Percentiles rank a stretch among this genome's conserved stretches.
phyloP scores from a whole-genome alignment of 2,888 invertebrate genomes.

The Cylloceria caligata region DNA sequence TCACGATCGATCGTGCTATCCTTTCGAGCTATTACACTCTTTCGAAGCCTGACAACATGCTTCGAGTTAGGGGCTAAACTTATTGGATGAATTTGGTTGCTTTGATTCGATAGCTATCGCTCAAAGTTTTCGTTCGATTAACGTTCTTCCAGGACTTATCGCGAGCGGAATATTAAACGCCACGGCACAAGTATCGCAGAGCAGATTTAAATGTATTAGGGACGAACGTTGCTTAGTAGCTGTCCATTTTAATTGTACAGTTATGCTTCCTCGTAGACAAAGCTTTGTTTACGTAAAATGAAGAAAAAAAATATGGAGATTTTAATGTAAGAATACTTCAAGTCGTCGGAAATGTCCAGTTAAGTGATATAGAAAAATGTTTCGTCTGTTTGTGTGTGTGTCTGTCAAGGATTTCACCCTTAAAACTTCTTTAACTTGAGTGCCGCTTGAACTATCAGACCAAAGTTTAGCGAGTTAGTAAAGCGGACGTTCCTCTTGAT shows the following conservation, averaged over 20 bases:
- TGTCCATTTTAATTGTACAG: not conserved
- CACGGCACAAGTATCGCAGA: not conserved
- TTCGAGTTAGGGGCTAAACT: not conserved
- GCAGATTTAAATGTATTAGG: not conserved
- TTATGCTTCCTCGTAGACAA: too few species aligned
- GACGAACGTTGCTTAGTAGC: not conserved
- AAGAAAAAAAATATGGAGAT: too few species aligned
- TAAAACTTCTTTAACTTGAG: too few species aligned
- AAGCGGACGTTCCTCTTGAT: too few species aligned
- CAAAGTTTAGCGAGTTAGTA: too few species aligned
- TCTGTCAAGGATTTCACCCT: too few species aligned
- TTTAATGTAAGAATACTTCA: too few species aligned
- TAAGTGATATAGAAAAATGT: too few species aligned
- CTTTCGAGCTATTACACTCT: slow-evolving; percentile 19
- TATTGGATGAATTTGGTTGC: slow-evolving; percentile 48
- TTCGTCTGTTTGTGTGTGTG: too few species aligned
- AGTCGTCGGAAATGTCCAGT: too few species aligned
- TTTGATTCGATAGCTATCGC: slow-evolving; percentile 46
- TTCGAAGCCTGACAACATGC: not conserved
- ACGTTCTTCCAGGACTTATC: not conserved
- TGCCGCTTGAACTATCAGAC: too few species aligned
- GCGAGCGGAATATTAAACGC: slow-evolving; percentile 2
- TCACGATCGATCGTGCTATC: slow-evolving; percentile 18
- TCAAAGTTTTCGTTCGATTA: slow-evolving; percentile 39
- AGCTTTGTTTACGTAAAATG: too few species aligned